These are phyloP conservation scores for Podarcis siculus DNA, from an alignment of 2,797 vertebrate genomes.

Conservation along the genomic window DNA sequence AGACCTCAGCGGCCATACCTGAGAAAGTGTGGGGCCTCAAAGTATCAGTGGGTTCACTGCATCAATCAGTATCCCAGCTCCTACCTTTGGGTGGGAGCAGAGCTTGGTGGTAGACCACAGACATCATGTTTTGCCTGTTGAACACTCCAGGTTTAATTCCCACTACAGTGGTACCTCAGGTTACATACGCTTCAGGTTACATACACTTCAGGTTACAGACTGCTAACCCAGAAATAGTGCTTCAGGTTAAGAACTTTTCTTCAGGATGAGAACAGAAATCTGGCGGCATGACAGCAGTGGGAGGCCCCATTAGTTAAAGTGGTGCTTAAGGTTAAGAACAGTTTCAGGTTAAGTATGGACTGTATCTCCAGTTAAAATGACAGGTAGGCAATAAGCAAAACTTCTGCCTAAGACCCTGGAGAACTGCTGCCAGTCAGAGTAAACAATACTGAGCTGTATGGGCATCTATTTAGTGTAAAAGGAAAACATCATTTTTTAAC, in stretches of 20 bases:
- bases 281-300: too few species aligned
- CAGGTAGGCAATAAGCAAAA: not conserved
- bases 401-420: not conserved
- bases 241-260: too few species aligned
- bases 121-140: not conserved
- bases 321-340: too few species aligned
- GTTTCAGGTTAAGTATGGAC: too few species aligned
- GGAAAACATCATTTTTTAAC: not conserved
- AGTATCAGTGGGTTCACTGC: not conserved
- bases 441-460: not conserved
- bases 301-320: too few species aligned
- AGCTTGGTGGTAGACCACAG: not conserved
- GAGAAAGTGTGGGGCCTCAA: not conserved
- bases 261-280: too few species aligned
- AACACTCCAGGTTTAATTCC: not conserved
- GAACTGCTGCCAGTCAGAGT: too few species aligned
- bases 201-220: too few species aligned
- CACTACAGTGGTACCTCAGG: too few species aligned
- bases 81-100: not conserved
- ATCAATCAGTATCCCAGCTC: not conserved
- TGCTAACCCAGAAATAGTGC: too few species aligned
- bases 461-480: not conserved
- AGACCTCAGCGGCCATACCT: not conserved
- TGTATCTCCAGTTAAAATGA: not conserved
- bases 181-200: too few species aligned